phyloP scores from a whole-genome alignment of 2,113 vertebrate species.

The Lepidothrix coronata region DNA sequence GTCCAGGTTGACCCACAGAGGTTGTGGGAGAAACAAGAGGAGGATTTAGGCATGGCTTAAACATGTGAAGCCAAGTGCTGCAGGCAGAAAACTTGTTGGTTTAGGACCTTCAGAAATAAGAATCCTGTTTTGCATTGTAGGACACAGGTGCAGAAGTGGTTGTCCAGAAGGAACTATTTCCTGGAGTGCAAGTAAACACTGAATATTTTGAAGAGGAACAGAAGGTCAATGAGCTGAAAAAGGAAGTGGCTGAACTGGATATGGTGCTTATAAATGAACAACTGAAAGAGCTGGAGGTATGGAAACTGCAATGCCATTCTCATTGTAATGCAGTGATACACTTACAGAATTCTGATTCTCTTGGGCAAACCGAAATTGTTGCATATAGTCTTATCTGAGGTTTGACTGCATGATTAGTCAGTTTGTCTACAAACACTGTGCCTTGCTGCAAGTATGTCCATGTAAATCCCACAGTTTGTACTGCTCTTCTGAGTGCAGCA shows the following conservation, averaged over 20 bases:
- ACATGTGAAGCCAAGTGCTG: not conserved
- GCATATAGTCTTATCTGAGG: not conserved
- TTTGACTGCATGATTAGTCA: not conserved
- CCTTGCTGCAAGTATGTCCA: not conserved
- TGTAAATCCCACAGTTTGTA: not conserved
- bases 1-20: not conserved
- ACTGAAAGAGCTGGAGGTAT: constrained; percentile 86
- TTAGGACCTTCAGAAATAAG: not conserved
- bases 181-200: constrained; percentile 38
- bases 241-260: constrained; percentile 77
- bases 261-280: constrained; percentile 79
- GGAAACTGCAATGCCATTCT: constrained; percentile 42
- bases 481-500: not conserved
- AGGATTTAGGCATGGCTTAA: not conserved
- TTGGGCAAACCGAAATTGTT: constrained; percentile 17
- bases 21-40: not conserved
- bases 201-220: constrained; percentile 74
- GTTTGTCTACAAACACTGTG: not conserved
- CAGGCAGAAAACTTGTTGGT: not conserved
- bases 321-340: not conserved
- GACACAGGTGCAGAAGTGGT: constrained; percentile 37
- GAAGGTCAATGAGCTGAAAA: constrained; percentile 78
- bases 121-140: constrained; percentile 60
- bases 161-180: constrained; percentile 56
- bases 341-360: not conserved